Evolutionary conservation across 1,140 invertebrate species (phyloP).

Genomic region (Drosophila chauvacae): DNA sequence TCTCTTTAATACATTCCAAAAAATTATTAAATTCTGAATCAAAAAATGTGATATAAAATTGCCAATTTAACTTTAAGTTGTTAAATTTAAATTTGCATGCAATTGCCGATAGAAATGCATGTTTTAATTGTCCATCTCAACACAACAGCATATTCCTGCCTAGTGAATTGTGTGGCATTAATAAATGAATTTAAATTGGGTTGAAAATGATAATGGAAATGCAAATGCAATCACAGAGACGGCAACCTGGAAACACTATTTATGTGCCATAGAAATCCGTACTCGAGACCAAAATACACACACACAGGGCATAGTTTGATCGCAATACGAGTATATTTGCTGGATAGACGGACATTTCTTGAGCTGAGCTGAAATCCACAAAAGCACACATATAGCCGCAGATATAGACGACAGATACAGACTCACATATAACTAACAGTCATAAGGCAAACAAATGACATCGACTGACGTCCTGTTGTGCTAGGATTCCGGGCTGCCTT

Average conservation of each 20-base stretch:
- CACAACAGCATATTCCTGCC: neutral
- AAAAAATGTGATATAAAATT: neutral
- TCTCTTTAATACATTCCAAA: neutral
- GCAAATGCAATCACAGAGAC: slow-evolving; percentile 32
- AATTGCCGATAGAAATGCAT: neutral
- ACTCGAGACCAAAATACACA: neutral
- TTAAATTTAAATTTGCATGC: slow-evolving; percentile 8
- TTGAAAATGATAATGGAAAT: slow-evolving; percentile 24
- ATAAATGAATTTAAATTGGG: slow-evolving; percentile 38
- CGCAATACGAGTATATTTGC: slow-evolving; percentile 39
- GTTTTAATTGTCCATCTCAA: slow-evolving; percentile 12
- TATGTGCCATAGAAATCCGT: slow-evolving; percentile 40
- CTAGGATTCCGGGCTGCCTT: slow-evolving; percentile 23
- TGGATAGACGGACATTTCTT: slow-evolving; percentile 11
- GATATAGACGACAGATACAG: slow-evolving; percentile 11
- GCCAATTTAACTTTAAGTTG: neutral
- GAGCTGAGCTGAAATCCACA: slow-evolving; percentile 9
- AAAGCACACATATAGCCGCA: slow-evolving; percentile 16
- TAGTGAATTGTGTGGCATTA: slow-evolving; percentile 23
- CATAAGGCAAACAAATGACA: slow-evolving; percentile 63
- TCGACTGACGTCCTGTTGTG: slow-evolving; percentile 41
- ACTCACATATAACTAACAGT: slow-evolving; percentile 9
- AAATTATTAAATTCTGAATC: neutral
- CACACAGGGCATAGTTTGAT: slow-evolving; percentile 9
- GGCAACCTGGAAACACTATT: slow-evolving; percentile 24